A percentile compares a stretch with the other conserved stretches of the same genome.
Evolutionary conservation across 2,797 vertebrate genomes (phyloP).

Genomic region (Emydoidea blandingii): DNA sequence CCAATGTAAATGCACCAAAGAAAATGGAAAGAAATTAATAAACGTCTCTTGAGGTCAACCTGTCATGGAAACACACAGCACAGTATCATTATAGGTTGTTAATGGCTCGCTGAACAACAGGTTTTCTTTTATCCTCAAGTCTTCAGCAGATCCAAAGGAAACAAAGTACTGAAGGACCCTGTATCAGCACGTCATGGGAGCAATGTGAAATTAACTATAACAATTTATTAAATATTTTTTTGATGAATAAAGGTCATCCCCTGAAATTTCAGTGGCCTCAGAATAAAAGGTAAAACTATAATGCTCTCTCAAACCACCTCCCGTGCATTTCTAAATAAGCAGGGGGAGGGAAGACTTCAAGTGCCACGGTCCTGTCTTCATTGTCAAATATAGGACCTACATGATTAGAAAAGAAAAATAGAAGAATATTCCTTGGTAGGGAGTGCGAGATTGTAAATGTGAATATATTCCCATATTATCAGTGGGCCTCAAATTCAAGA

Average conservation of each 20-base stretch:
- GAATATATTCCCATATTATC: background rate
- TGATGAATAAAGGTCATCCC: constrained; percentile 25
- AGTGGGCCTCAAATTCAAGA: rapidly evolving
- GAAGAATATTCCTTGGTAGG: background rate
- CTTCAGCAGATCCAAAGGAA: constrained; percentile 36
- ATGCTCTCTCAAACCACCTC: constrained; percentile 47
- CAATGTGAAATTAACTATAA: constrained; percentile 62
- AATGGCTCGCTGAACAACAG: constrained; percentile 25
- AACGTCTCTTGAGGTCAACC: constrained; percentile 38
- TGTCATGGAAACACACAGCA: constrained; percentile 44
- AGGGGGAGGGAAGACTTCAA: constrained; percentile 43
- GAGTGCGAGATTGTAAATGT: background rate
- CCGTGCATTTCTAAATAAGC: constrained; percentile 33
- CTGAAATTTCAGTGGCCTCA: constrained; percentile 10
- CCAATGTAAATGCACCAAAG: background rate
- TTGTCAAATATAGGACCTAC: background rate
- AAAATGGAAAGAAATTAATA: constrained; percentile 53
- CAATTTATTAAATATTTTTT: constrained; percentile 52
- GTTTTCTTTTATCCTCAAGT: constrained; percentile 60
- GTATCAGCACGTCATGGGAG: constrained; percentile 8
- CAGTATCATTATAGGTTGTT: background rate
- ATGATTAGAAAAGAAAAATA: background rate
- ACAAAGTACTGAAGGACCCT: background rate
- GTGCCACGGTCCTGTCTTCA: background rate
- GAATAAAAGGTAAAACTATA: constrained; percentile 44